A percentile compares a stretch with the other conserved stretches of the same genome.
Evolutionary conservation across 2,113 vertebrate genomes (phyloP).

Genomic region (Gulo gulo): DNA sequence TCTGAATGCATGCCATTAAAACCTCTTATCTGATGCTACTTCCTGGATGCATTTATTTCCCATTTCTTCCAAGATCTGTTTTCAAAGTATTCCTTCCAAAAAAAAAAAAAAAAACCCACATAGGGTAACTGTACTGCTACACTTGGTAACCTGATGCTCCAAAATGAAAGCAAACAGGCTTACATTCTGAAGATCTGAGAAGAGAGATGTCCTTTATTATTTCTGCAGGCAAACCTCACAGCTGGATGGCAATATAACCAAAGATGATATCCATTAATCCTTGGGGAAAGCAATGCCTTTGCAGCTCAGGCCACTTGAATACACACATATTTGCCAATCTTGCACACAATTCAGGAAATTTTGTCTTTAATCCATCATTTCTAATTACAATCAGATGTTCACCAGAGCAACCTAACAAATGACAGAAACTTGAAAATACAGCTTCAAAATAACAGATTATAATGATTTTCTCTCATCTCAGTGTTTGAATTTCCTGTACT

Average conservation of each 20-base stretch:
- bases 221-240: constrained; percentile 40
- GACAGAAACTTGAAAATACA: background rate
- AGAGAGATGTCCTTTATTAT: constrained; percentile 36
- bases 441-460: background rate
- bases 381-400: constrained; percentile 44
- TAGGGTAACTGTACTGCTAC: background rate
- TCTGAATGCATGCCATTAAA: background rate
- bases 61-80: constrained; percentile 5
- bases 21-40: background rate
- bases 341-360: constrained; percentile 2
- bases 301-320: constrained; percentile 15
- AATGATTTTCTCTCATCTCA: constrained; percentile 29
- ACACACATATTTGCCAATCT: background rate
- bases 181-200: constrained; percentile 17
- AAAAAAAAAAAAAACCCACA: background rate
- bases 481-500: background rate
- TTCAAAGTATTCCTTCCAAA: constrained; percentile 33
- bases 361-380: constrained; percentile 42
- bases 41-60: background rate
- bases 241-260: constrained; percentile 5
- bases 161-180: constrained; percentile 17
- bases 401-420: constrained; percentile 14
- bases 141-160: constrained; percentile 40
- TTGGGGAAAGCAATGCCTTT: constrained; percentile 20
- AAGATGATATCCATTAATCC: constrained; percentile 39